phyloP scores from a whole-genome alignment of 1,140 invertebrate genomes.

The Drosophila arizonae region DNA sequence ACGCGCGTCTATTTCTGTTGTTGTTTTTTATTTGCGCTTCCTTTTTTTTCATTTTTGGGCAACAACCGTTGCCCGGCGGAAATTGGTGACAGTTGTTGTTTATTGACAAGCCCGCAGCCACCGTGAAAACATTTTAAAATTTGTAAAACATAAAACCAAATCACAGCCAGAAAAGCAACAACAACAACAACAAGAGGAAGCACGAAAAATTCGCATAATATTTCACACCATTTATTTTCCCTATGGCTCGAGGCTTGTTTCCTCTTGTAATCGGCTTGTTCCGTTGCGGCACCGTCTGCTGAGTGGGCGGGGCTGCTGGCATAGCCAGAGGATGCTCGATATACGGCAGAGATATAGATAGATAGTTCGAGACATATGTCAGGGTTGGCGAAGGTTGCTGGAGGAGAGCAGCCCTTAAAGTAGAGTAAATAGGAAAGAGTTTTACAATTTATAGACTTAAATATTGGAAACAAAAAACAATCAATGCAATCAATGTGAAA shows the following conservation, averaged over 20 bases:
- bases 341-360: constrained; percentile 26
- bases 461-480: not conserved
- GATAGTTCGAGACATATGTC: constrained; percentile 56
- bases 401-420: constrained; percentile 31
- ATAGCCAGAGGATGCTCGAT: constrained; percentile 2
- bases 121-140: constrained; percentile 82
- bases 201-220: constrained; percentile 73
- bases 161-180: constrained; percentile 26
- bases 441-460: constrained; percentile 28
- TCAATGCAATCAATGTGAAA: not conserved
- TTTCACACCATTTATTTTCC: constrained; percentile 72
- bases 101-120: constrained; percentile 77
- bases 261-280: constrained; percentile 57
- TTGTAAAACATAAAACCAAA: constrained; percentile 77
- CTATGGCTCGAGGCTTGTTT: constrained; percentile 25
- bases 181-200: not conserved
- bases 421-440: not conserved
- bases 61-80: constrained; percentile 43
- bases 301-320: not conserved
- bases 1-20: constrained; percentile 55
- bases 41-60: constrained; percentile 14
- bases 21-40: constrained; percentile 23
- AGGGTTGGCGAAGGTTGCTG: constrained; percentile 26
- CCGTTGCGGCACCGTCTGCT: constrained; percentile 44
- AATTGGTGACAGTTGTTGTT: constrained; percentile 80